These are phyloP conservation scores for Laterallus jamaicensis DNA, from an alignment of 2,113 vertebrate genomes.

Conservation along the genomic window DNA sequence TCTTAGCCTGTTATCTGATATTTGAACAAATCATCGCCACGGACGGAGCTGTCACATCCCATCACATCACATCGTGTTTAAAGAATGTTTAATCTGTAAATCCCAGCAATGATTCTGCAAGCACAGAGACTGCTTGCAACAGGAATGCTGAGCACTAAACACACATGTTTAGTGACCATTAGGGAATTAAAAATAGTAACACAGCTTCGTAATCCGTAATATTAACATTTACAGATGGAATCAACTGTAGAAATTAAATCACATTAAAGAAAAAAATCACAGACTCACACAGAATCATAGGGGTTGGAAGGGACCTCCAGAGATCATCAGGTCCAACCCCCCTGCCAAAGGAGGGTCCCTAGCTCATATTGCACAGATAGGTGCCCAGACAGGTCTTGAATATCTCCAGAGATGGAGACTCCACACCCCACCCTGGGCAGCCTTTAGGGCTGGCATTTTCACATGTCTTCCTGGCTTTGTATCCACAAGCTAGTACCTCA, in stretches of 20 bases:
- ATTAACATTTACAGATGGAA: neutral
- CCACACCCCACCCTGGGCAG: no score
- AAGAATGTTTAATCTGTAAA: slow-evolving; percentile 5
- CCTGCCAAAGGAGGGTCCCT: no score
- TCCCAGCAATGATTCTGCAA: neutral
- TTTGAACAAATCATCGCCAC: neutral
- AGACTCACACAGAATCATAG: no score
- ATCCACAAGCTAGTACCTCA: neutral
- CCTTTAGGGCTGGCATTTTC: neutral
- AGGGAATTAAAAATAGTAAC: neutral
- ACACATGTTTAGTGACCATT: rapidly evolving
- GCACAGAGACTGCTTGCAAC: neutral
- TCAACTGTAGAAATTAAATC: neutral
- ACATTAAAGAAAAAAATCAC: neutral
- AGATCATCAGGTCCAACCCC: no score
- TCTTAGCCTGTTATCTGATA: neutral
- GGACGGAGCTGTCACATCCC: neutral
- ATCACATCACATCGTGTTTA: neutral
- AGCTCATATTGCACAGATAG: no score
- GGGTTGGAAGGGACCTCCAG: no score
- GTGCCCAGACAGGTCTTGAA: no score
- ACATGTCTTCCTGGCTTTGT: neutral
- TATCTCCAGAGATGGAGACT: no score
- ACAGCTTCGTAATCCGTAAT: neutral
- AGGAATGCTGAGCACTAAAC: neutral